phyloP scores from a whole-genome alignment of 2,888 invertebrate genomes.

The Stenolophus ochropezus region DNA sequence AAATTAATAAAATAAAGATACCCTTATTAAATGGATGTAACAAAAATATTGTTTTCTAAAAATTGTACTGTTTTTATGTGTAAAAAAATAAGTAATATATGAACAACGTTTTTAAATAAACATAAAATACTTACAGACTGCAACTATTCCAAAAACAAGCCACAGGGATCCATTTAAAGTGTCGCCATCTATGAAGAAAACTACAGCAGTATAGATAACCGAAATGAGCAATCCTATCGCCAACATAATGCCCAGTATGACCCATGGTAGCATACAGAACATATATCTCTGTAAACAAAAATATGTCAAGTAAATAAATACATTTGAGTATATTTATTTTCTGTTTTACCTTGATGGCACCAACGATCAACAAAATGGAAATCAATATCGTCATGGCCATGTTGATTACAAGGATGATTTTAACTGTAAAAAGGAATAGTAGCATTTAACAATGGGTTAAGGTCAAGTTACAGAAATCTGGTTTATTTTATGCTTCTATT shows the following conservation, averaged over 20 bases:
- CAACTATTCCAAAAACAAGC: conserved; percentile 79
- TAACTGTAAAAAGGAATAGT: conserved; percentile 75
- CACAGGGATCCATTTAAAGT: conserved; percentile 76
- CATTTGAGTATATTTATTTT: too few species aligned
- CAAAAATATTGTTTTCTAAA: too few species aligned
- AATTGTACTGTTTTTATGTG: too few species aligned
- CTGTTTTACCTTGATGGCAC: conserved; percentile 82
- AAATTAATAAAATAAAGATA: too few species aligned
- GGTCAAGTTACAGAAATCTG: background rate
- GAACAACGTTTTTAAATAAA: background rate
- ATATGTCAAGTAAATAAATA: too few species aligned
- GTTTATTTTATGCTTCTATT: too few species aligned
- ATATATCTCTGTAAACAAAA: conserved; percentile 81
- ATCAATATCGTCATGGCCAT: conserved; percentile 89
- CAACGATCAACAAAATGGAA: conserved; percentile 84
- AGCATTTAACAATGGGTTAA: background rate
- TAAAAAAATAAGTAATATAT: background rate
- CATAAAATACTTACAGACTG: conserved; percentile 75
- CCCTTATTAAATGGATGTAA: too few species aligned
- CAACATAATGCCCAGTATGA: conserved; percentile 86
- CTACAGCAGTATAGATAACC: conserved; percentile 85
- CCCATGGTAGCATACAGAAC: conserved; percentile 90
- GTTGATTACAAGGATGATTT: conserved; percentile 87
- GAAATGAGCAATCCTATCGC: conserved; percentile 86
- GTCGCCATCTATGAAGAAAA: conserved; percentile 79